phyloP scores from a whole-genome alignment of 2,797 vertebrate species.

The Mionectes olivaceus region DNA sequence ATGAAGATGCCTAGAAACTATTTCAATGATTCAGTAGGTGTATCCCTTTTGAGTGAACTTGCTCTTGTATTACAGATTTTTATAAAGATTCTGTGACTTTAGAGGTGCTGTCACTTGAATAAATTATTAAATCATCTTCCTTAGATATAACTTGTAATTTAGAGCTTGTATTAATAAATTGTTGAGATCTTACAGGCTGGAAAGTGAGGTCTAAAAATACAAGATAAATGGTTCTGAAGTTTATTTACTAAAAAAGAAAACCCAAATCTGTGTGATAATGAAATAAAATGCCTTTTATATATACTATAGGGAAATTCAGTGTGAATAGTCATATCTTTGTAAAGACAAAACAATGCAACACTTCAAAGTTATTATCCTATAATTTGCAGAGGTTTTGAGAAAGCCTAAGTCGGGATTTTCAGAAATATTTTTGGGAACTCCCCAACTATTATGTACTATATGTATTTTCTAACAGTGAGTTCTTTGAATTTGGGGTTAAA shows the following conservation, averaged over 20 bases:
- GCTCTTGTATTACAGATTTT: not conserved
- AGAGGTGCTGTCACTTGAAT: not conserved
- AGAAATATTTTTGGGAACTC: not conserved
- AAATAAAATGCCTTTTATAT: not conserved
- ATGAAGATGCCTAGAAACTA: not conserved
- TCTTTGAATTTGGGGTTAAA: not conserved
- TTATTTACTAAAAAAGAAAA: not conserved
- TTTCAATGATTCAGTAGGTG: not conserved
- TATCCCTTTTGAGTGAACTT: not conserved
- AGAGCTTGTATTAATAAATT: not conserved
- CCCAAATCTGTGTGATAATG: not conserved
- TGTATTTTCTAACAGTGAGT: not conserved
- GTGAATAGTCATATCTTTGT: not conserved
- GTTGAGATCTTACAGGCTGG: not conserved
- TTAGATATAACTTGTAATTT: not conserved
- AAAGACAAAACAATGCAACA: not conserved
- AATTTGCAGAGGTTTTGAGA: not conserved
- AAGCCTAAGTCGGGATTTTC: not conserved
- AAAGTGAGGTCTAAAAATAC: not conserved
- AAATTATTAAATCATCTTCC: not conserved
- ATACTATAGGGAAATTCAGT: not conserved
- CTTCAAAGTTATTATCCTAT: not conserved
- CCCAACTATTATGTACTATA: not conserved
- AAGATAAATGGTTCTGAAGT: not conserved
- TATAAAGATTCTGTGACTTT: not conserved